A percentile compares a stretch with the other conserved stretches of the same genome.
These are phyloP conservation scores for Charadrius vociferus DNA, from an alignment of 2,113 vertebrate species.

Conservation along the genomic window DNA sequence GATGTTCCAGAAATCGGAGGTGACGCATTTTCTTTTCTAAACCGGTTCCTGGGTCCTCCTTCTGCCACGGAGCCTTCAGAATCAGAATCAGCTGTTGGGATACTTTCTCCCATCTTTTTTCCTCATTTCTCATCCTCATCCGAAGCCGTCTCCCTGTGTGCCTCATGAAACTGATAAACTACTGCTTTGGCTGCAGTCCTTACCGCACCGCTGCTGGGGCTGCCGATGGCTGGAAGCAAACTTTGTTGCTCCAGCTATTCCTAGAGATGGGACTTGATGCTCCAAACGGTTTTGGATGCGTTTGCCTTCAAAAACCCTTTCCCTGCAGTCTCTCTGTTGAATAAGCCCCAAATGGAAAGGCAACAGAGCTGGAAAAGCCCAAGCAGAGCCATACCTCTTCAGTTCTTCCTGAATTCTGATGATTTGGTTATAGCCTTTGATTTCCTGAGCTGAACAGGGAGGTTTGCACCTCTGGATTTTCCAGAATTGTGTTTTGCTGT, in stretches of 20 bases:
- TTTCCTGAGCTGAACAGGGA: not conserved
- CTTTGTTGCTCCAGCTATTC: not conserved
- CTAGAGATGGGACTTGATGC: not conserved
- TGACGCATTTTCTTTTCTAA: not conserved
- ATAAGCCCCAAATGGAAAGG: not conserved
- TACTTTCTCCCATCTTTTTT: not conserved
- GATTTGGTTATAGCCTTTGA: not conserved
- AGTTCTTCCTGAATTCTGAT: not conserved
- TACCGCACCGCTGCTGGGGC: not conserved
- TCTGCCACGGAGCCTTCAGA: not conserved
- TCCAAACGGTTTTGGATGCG: not conserved
- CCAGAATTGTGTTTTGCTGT: not conserved
- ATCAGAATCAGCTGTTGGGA: not conserved
- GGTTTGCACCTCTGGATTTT: not conserved
- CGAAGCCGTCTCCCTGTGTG: not conserved
- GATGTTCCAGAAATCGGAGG: not conserved
- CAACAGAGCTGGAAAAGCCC: not conserved
- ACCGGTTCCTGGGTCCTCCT: not conserved
- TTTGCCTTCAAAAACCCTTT: not conserved
- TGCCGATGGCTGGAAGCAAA: rapidly evolving
- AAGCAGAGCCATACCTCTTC: not conserved
- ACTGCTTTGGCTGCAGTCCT: not conserved
- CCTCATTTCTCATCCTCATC: not conserved
- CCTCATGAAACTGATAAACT: not conserved
- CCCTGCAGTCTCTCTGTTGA: not conserved